Evolutionary conservation across 2,888 invertebrate species (phyloP).

Genomic region (Aphidoletes aphidimyza): DNA sequence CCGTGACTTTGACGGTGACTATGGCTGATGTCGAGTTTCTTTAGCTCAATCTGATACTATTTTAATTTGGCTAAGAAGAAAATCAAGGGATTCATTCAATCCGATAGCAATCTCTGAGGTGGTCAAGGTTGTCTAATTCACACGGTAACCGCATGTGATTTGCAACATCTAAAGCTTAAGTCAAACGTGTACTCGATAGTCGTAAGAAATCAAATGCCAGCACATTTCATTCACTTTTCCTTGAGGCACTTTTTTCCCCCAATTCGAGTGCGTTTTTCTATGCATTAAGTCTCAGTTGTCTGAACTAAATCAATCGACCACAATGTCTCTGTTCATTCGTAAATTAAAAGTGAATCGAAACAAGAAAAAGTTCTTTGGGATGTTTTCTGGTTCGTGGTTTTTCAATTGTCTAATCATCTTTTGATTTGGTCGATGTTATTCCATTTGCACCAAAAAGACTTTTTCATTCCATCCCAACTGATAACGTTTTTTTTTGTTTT

Average conservation of each 20-base stretch:
- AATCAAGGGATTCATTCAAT: neutral
- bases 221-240: too few species aligned
- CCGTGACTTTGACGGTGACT: neutral
- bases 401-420: constrained; percentile 42
- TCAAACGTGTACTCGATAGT: too few species aligned
- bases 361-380: neutral
- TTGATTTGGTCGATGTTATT: neutral
- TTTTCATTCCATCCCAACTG: neutral
- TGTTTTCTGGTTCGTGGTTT: neutral
- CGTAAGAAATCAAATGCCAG: too few species aligned
- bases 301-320: neutral
- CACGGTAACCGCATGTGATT: too few species aligned
- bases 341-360: neutral
- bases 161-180: too few species aligned
- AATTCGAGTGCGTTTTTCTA: too few species aligned
- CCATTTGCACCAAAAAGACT: neutral
- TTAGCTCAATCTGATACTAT: neutral
- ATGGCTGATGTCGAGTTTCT: neutral
- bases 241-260: too few species aligned
- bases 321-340: neutral
- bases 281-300: too few species aligned
- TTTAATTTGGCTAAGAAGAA: neutral
- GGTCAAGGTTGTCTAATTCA: too few species aligned
- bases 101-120: too few species aligned
- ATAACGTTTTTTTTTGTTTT: neutral